These are phyloP conservation scores for Horisme vitalbata DNA, from an alignment of 2,888 invertebrate species.

Conservation along the genomic window DNA sequence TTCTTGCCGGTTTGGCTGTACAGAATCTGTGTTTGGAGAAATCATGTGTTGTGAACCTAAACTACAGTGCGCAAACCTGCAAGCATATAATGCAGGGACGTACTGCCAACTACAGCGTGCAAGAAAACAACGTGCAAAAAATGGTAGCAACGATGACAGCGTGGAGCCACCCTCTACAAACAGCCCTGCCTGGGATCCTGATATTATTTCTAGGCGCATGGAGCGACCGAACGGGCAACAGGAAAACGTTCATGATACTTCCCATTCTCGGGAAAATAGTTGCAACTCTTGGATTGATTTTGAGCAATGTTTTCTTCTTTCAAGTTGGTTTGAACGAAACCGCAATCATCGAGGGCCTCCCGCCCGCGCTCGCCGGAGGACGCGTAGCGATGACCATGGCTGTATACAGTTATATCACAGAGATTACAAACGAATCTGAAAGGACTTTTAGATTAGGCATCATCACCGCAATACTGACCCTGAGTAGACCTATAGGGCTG, in stretches of 20 bases:
- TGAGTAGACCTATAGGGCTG: conserved; percentile 78
- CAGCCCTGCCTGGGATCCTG: conserved; percentile 80
- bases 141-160: conserved; percentile 83
- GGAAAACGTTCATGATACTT: conserved; percentile 83
- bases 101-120: conserved; percentile 63
- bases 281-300: conserved; percentile 78
- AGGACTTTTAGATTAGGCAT: conserved; percentile 85
- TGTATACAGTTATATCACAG: conserved; percentile 85
- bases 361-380: conserved; percentile 85
- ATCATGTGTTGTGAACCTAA: conserved; percentile 81
- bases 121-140: conserved; percentile 74
- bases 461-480: conserved; percentile 78
- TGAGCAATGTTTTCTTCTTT: conserved; percentile 82
- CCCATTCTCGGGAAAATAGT: conserved; percentile 83
- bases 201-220: conserved; percentile 84
- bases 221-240: conserved; percentile 84
- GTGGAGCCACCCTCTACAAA: conserved; percentile 83
- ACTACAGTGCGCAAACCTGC: conserved; percentile 80
- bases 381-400: conserved; percentile 84
- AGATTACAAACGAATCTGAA: conserved; percentile 82
- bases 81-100: conserved; percentile 72
- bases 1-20: conserved; percentile 84
- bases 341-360: conserved; percentile 80
- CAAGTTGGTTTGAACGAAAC: conserved; percentile 81
- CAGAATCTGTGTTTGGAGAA: conserved; percentile 83